Conservation (phyloP, 2,113 vertebrate species). For the Callithrix jacchus region DNA sequence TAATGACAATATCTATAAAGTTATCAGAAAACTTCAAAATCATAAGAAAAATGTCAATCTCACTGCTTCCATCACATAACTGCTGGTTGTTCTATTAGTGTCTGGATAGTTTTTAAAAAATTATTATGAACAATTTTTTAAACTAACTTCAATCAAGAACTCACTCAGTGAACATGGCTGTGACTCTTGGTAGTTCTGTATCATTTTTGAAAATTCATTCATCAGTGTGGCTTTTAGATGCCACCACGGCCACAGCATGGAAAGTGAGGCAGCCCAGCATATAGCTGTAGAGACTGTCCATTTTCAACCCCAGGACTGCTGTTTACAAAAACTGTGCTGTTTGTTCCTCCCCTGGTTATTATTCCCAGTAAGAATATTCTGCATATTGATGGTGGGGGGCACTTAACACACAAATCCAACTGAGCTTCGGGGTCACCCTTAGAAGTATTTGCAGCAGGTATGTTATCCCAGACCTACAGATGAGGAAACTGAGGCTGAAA, state of each 20-base stretch:
- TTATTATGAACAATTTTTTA: background rate
- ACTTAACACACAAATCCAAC: background rate
- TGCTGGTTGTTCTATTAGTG: background rate
- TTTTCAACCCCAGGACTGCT: background rate
- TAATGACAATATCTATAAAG: background rate
- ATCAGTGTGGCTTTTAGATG: background rate
- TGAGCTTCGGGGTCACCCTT: background rate
- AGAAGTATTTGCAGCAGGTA: background rate
- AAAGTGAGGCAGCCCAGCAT: background rate
- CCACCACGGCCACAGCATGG: background rate
- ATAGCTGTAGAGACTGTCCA: background rate
- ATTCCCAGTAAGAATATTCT: background rate
- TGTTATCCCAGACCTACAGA: background rate
- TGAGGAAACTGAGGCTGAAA: background rate
- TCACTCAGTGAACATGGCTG: background rate
- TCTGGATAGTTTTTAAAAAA: background rate
- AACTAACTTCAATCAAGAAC: background rate
- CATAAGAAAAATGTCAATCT: background rate
- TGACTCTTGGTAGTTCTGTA: background rate
- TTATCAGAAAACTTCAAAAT: conserved; percentile 16
- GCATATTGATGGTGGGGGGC: background rate
- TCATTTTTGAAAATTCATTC: background rate
- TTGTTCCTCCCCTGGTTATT: background rate
- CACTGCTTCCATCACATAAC: background rate
- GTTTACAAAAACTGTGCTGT: background rate